These are phyloP conservation scores for Sebastes trivittatus DNA, from an alignment of 2,797 vertebrate species.

Conservation along the genomic window DNA sequence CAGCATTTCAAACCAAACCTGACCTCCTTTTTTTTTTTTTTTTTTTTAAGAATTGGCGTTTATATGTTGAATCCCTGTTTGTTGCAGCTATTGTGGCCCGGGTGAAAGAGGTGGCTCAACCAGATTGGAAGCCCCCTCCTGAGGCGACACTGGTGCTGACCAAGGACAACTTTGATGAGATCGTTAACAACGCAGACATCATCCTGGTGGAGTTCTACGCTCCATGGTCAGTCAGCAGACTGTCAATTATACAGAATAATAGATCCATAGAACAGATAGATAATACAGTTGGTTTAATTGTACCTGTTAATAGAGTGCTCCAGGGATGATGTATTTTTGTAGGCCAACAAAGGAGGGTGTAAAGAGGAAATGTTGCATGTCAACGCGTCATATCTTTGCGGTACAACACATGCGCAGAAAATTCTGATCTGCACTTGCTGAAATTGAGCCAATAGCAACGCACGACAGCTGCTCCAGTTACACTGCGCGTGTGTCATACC, in stretches of 20 bases:
- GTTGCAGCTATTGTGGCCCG: constrained; percentile 90
- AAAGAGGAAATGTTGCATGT: too few species aligned
- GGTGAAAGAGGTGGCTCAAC: constrained; percentile 91
- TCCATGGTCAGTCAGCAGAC: constrained; percentile 87
- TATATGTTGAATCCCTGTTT: neutral
- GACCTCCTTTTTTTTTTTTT: too few species aligned
- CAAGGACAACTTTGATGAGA: constrained; percentile 92
- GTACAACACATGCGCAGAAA: too few species aligned
- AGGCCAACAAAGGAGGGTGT: too few species aligned
- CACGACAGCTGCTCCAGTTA: too few species aligned
- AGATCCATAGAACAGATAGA: neutral
- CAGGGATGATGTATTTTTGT: too few species aligned
- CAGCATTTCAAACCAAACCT: neutral
- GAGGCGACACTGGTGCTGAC: constrained; percentile 93
- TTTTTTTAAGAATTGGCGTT: neutral
- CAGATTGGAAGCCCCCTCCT: constrained; percentile 92
- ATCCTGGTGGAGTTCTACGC: constrained; percentile 99
- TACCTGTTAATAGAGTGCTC: neutral
- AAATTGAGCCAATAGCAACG: too few species aligned
- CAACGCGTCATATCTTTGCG: too few species aligned
- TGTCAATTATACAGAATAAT: neutral
- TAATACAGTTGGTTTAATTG: neutral
- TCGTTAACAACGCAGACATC: constrained; percentile 90
- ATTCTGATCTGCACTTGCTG: too few species aligned
- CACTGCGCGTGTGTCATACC: too few species aligned